These are phyloP conservation scores for Acipenser oxyrinchus DNA, from an alignment of 2,797 vertebrate genomes.

Conservation along the genomic window DNA sequence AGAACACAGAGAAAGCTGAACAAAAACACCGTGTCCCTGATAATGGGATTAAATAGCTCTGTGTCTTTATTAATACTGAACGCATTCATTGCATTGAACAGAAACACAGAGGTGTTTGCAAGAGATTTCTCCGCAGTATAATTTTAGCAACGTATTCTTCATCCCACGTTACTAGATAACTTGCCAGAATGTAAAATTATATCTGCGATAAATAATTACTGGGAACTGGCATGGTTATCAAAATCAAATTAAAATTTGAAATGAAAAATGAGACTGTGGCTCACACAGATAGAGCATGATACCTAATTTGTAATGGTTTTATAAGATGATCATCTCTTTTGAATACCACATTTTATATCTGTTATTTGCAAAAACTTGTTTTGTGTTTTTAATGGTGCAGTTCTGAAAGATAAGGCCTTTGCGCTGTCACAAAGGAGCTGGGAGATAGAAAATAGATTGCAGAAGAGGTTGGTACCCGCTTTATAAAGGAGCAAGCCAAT, in stretches of 20 bases:
- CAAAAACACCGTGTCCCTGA: not conserved
- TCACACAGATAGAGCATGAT: conserved; percentile 11
- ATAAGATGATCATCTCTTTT: conserved; percentile 17
- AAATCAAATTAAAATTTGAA: conserved; percentile 19
- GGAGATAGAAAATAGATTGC: not conserved
- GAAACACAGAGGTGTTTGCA: too few relatives aligned
- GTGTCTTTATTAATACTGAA: too few relatives aligned
- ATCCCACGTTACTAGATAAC: conserved; percentile 38
- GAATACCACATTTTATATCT: conserved; percentile 25
- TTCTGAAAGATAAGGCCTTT: not conserved
- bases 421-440: not conserved
- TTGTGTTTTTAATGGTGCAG: conserved; percentile 3
- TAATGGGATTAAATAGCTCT: too few relatives aligned
- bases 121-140: not conserved
- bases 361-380: conserved; percentile 18
- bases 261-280: conserved; percentile 19
- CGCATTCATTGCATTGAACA: too few relatives aligned
- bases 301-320: conserved; percentile 22
- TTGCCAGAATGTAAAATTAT: conserved; percentile 43
- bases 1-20: not conserved
- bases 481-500: not conserved
- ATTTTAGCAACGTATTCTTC: conserved; percentile 26
- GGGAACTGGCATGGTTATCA: conserved; percentile 34
- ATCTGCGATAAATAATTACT: conserved; percentile 52
- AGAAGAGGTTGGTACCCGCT: not conserved